phyloP scores from a whole-genome alignment of 2,113 vertebrate genomes.

The Notarius lentiginosus region DNA sequence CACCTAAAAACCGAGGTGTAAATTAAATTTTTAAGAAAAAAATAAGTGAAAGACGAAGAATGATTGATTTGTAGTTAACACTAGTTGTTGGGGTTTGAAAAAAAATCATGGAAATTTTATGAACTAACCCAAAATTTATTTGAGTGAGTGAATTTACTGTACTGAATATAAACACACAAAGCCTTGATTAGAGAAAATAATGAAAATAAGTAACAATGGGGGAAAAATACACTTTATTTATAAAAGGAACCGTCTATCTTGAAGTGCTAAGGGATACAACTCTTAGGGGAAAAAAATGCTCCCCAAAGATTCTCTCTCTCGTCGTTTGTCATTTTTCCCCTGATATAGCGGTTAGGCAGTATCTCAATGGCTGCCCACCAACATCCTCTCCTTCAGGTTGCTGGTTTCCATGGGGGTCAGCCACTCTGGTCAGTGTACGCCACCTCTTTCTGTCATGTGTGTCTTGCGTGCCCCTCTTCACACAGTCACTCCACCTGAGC shows the following conservation, averaged over 20 bases:
- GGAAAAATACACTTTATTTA: neutral
- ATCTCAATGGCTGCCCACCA: too few relatives aligned
- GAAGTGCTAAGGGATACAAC: neutral
- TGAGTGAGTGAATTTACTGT: neutral
- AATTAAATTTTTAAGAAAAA: neutral
- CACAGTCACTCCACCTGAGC: too few relatives aligned
- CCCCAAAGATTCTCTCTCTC: too few relatives aligned
- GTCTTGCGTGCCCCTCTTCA: too few relatives aligned
- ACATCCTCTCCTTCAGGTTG: too few relatives aligned
- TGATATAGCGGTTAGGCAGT: too few relatives aligned
- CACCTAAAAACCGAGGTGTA: conserved; percentile 5
- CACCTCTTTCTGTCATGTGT: too few relatives aligned
- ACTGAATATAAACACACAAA: neutral
- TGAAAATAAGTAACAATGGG: neutral
- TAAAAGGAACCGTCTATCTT: neutral
- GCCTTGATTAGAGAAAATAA: neutral
- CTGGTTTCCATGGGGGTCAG: too few relatives aligned
- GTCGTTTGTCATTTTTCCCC: too few relatives aligned
- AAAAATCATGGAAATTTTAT: neutral
- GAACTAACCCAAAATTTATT: too few relatives aligned
- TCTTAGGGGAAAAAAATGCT: neutral
- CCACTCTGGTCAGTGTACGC: too few relatives aligned
- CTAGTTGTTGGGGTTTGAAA: neutral
- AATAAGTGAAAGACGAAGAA: neutral
- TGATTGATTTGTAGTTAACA: neutral